Evolutionary conservation across 2,888 invertebrate genomes (phyloP).

Genomic region (Xylota sylvarum): DNA sequence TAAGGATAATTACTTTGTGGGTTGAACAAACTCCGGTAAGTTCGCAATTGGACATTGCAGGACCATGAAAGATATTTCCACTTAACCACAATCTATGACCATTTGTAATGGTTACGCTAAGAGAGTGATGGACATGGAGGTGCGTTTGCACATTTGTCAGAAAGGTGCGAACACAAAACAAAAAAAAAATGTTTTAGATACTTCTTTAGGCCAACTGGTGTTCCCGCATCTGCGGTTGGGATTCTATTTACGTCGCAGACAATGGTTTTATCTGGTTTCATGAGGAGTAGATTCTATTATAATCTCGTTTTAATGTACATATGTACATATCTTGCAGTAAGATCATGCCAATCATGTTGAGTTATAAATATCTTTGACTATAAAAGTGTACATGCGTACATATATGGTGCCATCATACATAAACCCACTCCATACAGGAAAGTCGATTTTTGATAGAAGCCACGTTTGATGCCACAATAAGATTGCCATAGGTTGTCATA

Average conservation of each 20-base stretch:
- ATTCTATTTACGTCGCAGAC: neutral
- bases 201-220: neutral
- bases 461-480: no score
- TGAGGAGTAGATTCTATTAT: neutral
- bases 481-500: no score
- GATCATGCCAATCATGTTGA: conserved; percentile 7
- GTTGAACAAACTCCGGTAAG: conserved; percentile 2
- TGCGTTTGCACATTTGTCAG: neutral
- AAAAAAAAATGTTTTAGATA: neutral
- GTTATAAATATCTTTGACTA: conserved; percentile 16
- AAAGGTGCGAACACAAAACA: neutral
- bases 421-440: no score
- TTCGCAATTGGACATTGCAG: neutral
- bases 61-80: neutral
- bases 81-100: conserved; percentile 6
- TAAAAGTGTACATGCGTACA: no score
- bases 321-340: neutral
- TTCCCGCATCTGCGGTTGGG: neutral
- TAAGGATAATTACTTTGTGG: conserved; percentile 5
- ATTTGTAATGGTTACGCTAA: conserved; percentile 17
- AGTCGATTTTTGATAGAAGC: no score
- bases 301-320: neutral
- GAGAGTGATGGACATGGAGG: neutral
- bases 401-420: no score
- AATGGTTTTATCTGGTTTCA: conserved; percentile 14